Base-by-base conservation (phyloP, 2,113 vertebrate genomes). In the Plotosus lineatus region DNA sequence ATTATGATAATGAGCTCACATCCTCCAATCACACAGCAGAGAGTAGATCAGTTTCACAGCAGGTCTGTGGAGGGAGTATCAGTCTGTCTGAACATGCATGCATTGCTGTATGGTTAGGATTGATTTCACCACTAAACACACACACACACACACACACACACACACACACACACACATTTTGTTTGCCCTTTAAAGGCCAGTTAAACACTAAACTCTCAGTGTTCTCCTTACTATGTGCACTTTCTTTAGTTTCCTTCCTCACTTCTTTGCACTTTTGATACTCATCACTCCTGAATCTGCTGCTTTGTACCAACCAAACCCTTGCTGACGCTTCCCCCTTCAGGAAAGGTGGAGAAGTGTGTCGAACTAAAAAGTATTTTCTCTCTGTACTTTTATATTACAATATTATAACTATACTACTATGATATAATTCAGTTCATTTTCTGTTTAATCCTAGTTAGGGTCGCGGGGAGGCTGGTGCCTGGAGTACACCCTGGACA, bases 261-360 rank as follows among this genome's bases (percentile, higher is more conserved):
- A 58, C 36, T 72, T 7, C 28, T 10, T 28, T 44, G 26, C 15
- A 69, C 44, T 11, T 46, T 56, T 75, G 26, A 17, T 76, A 78
- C 56, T 9, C 51, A 79, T 79, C 42, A 71, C 2, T 53, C 2
- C 33, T 63, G 8, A 69, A n/a, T 23, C 23, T 46, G 2, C 4
- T 42, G 40, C 33, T 61, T 17, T 40, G 26, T 48, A 58, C 36
- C n/a, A 17, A 51, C 28, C 8, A 42, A 81, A 26, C 50, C 58
- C 61, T 77, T 78, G 46, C n/a, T 51, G 63, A 74, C 56, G 73
- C 56, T 55, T 10, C 58, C 79, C 66, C 78, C 83, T 81, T 61
- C 56, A 81, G 48, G 66, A 55, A 38, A 73, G 33, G 28, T 46
- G 11, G n/a, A 33, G 36, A 65, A 84, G 7, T 80, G 44, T 38